A percentile compares a stretch with the other conserved stretches of the same genome.
Evolutionary conservation across 1,140 invertebrate species (phyloP).

Genomic region (Cydia amplana): DNA sequence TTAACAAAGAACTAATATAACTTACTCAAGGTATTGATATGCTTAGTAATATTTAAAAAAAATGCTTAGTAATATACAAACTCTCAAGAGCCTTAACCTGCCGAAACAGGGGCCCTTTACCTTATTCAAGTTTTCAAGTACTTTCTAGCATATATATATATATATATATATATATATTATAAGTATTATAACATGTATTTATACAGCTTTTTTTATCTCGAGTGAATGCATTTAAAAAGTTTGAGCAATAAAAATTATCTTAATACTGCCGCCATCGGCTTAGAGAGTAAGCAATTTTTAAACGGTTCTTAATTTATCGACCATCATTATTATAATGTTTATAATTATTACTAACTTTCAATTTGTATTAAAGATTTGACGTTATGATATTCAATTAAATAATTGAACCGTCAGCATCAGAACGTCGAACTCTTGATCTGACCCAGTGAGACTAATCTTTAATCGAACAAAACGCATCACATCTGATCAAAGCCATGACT

Average conservation of each 20-base stretch:
- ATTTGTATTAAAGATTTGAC: slow-evolving; percentile 11
- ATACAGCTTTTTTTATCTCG: not conserved
- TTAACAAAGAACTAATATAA: no score
- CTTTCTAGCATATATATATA: not conserved
- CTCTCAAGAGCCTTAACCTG: no score
- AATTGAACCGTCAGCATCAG: slow-evolving; percentile 29
- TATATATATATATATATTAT: no score
- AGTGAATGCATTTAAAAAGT: not conserved
- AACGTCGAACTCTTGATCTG: slow-evolving; percentile 36
- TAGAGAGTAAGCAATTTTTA: slow-evolving; percentile 20
- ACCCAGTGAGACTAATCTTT: slow-evolving; percentile 37
- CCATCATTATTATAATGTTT: slow-evolving; percentile 28
- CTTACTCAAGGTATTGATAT: no score
- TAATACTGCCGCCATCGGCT: not conserved
- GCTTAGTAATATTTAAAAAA: no score
- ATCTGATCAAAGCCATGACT: slow-evolving; percentile 63
- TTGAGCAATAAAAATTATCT: not conserved
- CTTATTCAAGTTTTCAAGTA: no score
- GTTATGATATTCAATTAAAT: slow-evolving; percentile 27
- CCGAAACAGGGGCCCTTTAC: no score
- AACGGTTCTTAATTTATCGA: slow-evolving; percentile 26
- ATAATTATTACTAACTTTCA: slow-evolving; percentile 30
- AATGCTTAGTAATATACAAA: no score
- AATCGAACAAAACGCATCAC: slow-evolving; percentile 41
- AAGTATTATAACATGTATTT: no score